Conservation (phyloP, 1,140 invertebrate genomes). For the Conus betulinus region DNA sequence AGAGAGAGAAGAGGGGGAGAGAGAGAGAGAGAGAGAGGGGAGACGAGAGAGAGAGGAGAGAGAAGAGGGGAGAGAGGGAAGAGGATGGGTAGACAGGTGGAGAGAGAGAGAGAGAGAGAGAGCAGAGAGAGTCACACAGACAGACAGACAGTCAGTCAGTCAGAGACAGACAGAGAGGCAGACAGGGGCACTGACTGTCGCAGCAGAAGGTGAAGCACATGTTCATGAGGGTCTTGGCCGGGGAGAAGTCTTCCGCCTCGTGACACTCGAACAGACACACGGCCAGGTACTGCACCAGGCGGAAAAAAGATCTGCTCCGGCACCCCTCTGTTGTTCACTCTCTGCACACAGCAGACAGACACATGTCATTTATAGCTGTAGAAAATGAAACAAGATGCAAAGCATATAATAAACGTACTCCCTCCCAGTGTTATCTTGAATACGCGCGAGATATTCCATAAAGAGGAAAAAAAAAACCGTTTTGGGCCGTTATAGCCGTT, state of each 20-base stretch:
- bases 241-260: conserved; percentile 86
- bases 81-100: too few relatives aligned
- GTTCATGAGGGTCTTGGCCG: conserved; percentile 88
- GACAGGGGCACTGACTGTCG: conserved; percentile 79
- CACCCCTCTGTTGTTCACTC: conserved; percentile 82
- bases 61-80: conserved; percentile 2
- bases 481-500: too few relatives aligned
- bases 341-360: conserved; percentile 60
- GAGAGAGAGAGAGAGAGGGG: too few relatives aligned
- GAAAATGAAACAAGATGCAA: too few relatives aligned
- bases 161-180: not conserved
- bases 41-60: not conserved
- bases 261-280: conserved; percentile 86
- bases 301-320: conserved; percentile 86
- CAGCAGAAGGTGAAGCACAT: conserved; percentile 90
- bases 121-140: conserved; percentile 29
- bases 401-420: too few relatives aligned
- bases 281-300: conserved; percentile 86
- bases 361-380: not conserved
- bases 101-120: conserved; percentile 17
- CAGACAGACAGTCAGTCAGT: too few relatives aligned
- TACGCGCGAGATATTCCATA: too few relatives aligned
- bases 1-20: not conserved
- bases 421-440: too few relatives aligned
- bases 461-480: too few relatives aligned